Evolutionary conservation across 2,113 vertebrate species (phyloP).

Genomic region (human (Homo sapiens)): DNA sequence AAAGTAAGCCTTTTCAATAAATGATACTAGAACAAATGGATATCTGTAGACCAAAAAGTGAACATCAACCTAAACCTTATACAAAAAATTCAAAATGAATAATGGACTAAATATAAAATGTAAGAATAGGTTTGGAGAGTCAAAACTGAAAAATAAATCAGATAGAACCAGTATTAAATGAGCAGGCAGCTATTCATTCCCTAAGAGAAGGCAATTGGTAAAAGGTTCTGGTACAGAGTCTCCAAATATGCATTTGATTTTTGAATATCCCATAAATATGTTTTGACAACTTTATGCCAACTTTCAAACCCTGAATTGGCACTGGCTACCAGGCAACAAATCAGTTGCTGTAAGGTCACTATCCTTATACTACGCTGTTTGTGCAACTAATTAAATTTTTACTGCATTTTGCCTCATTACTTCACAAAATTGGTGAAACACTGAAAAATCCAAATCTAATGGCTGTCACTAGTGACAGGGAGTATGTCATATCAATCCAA

Average conservation of each 20-base stretch:
- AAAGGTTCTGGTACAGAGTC: background rate
- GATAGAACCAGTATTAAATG: background rate
- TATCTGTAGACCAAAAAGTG: background rate
- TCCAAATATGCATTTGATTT: background rate
- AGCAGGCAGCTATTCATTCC: background rate
- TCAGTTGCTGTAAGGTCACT: background rate
- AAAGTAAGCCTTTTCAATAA: background rate
- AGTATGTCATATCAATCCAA: background rate
- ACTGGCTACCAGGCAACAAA: background rate
- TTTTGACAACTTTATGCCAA: background rate
- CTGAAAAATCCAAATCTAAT: background rate
- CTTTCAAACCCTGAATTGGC: background rate
- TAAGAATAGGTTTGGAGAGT: background rate
- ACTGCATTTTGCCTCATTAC: background rate
- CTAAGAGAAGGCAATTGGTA: background rate
- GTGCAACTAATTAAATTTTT: background rate
- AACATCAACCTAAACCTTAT: background rate
- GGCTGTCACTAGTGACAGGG: background rate
- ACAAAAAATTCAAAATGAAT: background rate
- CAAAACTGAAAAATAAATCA: background rate
- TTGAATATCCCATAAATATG: background rate
- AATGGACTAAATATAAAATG: background rate
- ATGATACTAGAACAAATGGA: background rate
- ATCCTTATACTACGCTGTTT: background rate
- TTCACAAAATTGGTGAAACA: background rate